Base-by-base conservation (phyloP, 1,140 invertebrate genomes). In the Bombus sylvicola region DNA sequence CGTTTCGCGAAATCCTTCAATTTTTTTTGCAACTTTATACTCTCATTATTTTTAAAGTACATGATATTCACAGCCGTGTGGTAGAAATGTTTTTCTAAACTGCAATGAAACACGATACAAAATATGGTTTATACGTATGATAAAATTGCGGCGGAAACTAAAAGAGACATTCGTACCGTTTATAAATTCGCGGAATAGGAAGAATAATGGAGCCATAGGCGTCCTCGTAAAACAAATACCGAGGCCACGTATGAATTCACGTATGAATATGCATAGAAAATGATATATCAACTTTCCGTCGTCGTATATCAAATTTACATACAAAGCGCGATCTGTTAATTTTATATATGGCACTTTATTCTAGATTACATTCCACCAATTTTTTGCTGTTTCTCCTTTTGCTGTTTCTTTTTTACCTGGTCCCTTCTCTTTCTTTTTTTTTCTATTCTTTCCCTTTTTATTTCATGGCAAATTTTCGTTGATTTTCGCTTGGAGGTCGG, bases 291-390 rank as follows among this genome's bases (percentile, higher is more conserved):
- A 39, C 68, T n/a, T 80, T 37, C 53, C 77, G 82, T 73, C 31
- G 77, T 64, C 76, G 57, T 85, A 80, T 47, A 85, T 85, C 77
- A 85, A 80, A 85, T 85, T 85, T 85, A 73, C 83, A 80, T 80
- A 80, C 39, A 85, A 85, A 85, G n/a, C 77, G 57, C 57, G 68
- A 85, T 85, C 77, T 80, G 83, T 80, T 85, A 85, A 85, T 85
- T 85, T 79, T 85, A 85, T 85, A 85, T 64, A 85, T 80, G 77
- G 25, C 76, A 53, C 77, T 85, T 79, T 53, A 62, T 53, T 25
- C 72, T 34, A 57, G 83, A 85, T 85, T 85, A 80, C 83, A 72
- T 31, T 71, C 57, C 31, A 15, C 12, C 25, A 75, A 59, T 84
- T 84, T 83, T 83, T 69, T 28, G 1, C 59, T 15, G 37, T 31